A percentile compares a stretch with the other conserved stretches of the same genome.
These are phyloP conservation scores for Dermochelys coriacea DNA, from an alignment of 2,797 vertebrate genomes.

Conservation along the genomic window DNA sequence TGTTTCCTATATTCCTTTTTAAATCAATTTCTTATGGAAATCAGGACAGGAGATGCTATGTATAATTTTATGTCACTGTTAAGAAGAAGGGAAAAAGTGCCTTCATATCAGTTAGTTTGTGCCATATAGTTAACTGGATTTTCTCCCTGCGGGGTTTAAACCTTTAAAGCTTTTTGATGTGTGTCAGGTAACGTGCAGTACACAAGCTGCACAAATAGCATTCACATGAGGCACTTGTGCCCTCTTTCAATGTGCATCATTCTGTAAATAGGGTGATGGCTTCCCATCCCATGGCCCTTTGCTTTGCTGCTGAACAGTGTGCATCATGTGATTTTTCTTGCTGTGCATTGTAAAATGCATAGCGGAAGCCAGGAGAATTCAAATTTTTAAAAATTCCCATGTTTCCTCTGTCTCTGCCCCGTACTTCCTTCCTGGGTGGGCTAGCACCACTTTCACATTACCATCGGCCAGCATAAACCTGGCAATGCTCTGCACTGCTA, in stretches of 20 bases:
- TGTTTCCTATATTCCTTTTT: slow-evolving; percentile 68
- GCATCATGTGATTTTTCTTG: background rate
- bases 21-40: slow-evolving; percentile 68
- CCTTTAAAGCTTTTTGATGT: background rate
- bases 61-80: slow-evolving; percentile 51
- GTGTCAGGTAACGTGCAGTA: background rate
- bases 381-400: background rate
- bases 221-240: background rate
- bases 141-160: background rate
- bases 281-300: background rate
- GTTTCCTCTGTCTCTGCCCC: background rate
- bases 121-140: background rate
- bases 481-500: background rate
- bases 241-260: background rate
- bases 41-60: slow-evolving; percentile 12
- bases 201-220: background rate
- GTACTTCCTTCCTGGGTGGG: too few species aligned
- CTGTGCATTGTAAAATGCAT: background rate
- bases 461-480: background rate
- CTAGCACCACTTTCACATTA: background rate
- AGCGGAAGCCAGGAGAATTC: background rate
- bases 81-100: slow-evolving; percentile 49
- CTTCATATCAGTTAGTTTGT: slow-evolving; percentile 16
- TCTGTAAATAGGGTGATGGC: background rate
- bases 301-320: background rate